Evolutionary conservation across 30 jellyfish, hydroid and myxozoan genomes (phyloP), one percentile per base, ranked within the genome.

Genomic region (Nemopilema nomurai): DNA sequence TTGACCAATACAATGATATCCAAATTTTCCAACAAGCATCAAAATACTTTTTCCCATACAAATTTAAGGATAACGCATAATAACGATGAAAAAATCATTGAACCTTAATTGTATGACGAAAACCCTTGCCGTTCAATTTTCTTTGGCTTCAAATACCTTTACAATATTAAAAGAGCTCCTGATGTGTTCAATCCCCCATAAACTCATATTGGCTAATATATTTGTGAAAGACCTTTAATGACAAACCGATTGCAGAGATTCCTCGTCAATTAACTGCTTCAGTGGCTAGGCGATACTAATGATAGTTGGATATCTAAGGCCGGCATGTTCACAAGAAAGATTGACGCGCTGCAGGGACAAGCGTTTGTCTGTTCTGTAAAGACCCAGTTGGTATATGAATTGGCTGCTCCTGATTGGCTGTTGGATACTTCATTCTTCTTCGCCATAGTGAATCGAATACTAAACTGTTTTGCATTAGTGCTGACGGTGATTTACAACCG

Each of bases 211-310:
- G 76, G 57, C 57, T 72, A 76, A 76, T 76, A 53, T 76, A 76
- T 23, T 24, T 49, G 28, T 49, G 75, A 76, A 76, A 74, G 31
- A 50, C 28, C 62, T 23, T 71, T 28, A 76, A 31, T 23, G 86
- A 51, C 64, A 29, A 33, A 76, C 67, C 62, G 86, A 49, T 23
- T 62, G 28, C 53, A 22, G 24, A 25, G 52, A 76, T 76, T 51
- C 86, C 81, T 8, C 31, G 16, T 49, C 57, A 76, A 76, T 76
- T 76, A 76, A 23, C 67, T 76, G 86, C 86, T 50, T 63, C 86
- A 76, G 20, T 76, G 86, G 51, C 86, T 51, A 25, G 27, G 62
- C 62, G 26, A 76, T 76, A 76, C 52, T 29, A 26, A 28, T 23
- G 57, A 41, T 13, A 13, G 57, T 41, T 3, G 57, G 13, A 41